Evolutionary conservation across 2,888 invertebrate genomes (phyloP).

Genomic region (Doris montereyensis): DNA sequence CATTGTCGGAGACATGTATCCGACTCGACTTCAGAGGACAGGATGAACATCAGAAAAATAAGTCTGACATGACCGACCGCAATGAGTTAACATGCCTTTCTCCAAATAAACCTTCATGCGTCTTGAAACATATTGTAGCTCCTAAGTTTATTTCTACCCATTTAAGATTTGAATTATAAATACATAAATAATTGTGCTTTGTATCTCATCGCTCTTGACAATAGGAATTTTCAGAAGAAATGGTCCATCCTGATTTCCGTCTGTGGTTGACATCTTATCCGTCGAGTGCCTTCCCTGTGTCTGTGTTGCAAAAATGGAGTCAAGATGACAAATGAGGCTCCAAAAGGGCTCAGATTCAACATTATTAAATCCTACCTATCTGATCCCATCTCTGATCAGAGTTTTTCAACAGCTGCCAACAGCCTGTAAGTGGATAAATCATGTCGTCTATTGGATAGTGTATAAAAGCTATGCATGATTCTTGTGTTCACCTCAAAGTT

Average conservation of each 20-base stretch:
- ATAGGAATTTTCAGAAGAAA: conserved; percentile 73
- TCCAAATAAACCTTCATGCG: no score
- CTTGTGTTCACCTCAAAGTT: no score
- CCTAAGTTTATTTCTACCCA: background rate
- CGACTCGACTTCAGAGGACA: no score
- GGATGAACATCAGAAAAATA: no score
- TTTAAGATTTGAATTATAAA: background rate
- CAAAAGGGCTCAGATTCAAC: conserved; percentile 74
- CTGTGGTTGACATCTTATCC: conserved; percentile 75
- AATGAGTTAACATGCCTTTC: no score
- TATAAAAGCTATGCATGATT: no score
- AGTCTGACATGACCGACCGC: no score
- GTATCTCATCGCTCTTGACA: conserved; percentile 5
- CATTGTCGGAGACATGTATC: no score
- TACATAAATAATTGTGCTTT: background rate
- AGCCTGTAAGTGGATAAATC: conserved; percentile 69
- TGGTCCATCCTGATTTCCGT: conserved; percentile 73
- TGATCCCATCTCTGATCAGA: conserved; percentile 90
- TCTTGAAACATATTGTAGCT: no score
- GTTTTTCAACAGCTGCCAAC: conserved; percentile 79
- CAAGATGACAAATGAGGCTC: conserved; percentile 75
- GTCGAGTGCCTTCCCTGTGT: conserved; percentile 72
- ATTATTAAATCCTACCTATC: conserved; percentile 78
- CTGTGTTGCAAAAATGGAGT: conserved; percentile 74
- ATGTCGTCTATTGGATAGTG: no score